These are phyloP conservation scores for Galbula dea DNA, from an alignment of 2,113 vertebrate species.

Conservation along the genomic window DNA sequence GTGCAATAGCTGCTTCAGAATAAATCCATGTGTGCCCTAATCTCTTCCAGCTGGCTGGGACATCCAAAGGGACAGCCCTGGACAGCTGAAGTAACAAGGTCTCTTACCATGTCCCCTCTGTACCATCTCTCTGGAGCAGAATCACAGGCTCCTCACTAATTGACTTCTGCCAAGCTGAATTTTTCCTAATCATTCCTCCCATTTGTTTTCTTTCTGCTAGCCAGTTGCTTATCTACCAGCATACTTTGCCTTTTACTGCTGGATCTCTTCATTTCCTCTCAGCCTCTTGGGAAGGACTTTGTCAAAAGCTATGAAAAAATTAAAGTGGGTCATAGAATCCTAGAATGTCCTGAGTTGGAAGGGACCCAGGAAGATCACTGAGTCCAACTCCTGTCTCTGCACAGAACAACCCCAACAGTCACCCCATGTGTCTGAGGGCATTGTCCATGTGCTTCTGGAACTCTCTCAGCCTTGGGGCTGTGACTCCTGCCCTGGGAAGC, in stretches of 20 bases:
- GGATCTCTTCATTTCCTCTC: neutral
- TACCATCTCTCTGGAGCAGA: neutral
- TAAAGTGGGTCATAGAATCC: neutral
- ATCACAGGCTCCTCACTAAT: neutral
- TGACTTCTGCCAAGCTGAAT: neutral
- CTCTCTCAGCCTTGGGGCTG: too few relatives aligned
- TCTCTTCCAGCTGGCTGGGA: neutral
- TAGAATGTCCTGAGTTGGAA: too few relatives aligned
- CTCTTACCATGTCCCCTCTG: neutral
- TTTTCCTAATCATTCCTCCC: neutral
- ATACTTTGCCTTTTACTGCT: neutral
- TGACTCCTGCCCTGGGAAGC: too few relatives aligned
- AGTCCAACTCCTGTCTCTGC: too few relatives aligned
- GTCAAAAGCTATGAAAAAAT: conserved; percentile 17
- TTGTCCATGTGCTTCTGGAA: too few relatives aligned
- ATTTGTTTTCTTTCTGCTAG: neutral
- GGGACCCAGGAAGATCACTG: too few relatives aligned
- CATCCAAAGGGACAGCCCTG: neutral
- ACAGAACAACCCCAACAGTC: too few relatives aligned
- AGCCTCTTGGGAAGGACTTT: neutral
- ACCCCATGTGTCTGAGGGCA: too few relatives aligned
- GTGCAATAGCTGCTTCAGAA: neutral
- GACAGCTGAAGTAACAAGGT: neutral
- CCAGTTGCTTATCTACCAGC: neutral
- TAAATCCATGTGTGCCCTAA: neutral